These are phyloP conservation scores for Podarcis muralis DNA, from an alignment of 2,113 vertebrate species.

Conservation along the genomic window DNA sequence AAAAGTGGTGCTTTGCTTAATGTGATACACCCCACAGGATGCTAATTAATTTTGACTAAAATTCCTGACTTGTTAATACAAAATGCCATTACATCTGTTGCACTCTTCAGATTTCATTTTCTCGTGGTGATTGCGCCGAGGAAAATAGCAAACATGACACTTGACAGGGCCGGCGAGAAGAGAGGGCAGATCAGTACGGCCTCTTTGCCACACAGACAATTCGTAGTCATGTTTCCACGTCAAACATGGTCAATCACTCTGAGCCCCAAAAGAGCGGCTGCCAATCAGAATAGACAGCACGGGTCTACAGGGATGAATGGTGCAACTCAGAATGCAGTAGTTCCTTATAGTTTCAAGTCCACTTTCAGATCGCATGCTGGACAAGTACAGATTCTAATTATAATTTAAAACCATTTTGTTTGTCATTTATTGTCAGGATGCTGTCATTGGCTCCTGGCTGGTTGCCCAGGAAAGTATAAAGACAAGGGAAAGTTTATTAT, in stretches of 20 bases:
- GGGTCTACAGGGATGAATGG: background rate
- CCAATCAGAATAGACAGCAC: background rate
- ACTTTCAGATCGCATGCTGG: background rate
- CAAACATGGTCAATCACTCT: background rate
- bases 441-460: too few relatives aligned
- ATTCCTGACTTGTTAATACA: conserved; percentile 27
- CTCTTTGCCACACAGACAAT: background rate
- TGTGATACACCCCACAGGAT: background rate
- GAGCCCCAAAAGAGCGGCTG: background rate
- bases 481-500: too few relatives aligned
- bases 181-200: background rate
- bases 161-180: background rate
- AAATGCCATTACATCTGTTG: conserved; percentile 25
- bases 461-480: too few relatives aligned
- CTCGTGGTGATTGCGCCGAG: background rate
- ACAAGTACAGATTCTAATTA: background rate
- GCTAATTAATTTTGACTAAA: conserved; percentile 46
- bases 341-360: background rate
- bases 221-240: background rate
- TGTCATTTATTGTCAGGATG: too few relatives aligned
- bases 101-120: conserved; percentile 12
- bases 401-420: background rate
- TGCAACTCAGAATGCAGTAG: too few relatives aligned
- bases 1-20: background rate
- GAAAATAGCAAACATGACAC: background rate